Percentiles rank a stretch among this genome's conserved stretches.
Evolutionary conservation across 2,888 invertebrate genomes (phyloP).

Genomic region (Drosophila tripunctata): DNA sequence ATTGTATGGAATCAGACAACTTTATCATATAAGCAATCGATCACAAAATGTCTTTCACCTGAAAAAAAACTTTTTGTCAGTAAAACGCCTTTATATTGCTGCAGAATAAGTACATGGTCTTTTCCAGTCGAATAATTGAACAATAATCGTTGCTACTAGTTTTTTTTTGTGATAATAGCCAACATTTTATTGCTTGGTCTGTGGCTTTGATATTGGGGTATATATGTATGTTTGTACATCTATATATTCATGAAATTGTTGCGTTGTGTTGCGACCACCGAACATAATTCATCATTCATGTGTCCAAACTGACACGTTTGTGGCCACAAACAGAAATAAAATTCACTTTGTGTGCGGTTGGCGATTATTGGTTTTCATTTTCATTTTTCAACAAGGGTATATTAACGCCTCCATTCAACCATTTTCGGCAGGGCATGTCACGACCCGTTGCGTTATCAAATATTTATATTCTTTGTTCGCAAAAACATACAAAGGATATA

Average conservation of each 20-base stretch:
- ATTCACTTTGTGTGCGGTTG: constrained; percentile 73
- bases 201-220: constrained; percentile 37
- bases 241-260: constrained; percentile 42
- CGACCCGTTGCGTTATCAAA: constrained; percentile 47
- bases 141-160: no score
- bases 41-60: no score
- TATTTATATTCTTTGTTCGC: constrained; percentile 56
- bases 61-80: no score
- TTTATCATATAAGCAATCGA: no score
- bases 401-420: constrained; percentile 28
- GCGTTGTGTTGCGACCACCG: constrained; percentile 34
- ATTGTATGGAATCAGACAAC: no score
- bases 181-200: constrained; percentile 35
- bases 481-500: constrained; percentile 41
- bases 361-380: constrained; percentile 51
- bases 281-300: constrained; percentile 76
- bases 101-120: no score
- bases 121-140: no score
- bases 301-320: constrained; percentile 76
- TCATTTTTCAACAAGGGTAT: constrained; percentile 21
- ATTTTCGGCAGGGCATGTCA: constrained; percentile 1
- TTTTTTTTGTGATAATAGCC: constrained; percentile 7
- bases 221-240: no score
- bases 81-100: no score
- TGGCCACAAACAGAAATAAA: constrained; percentile 74